Conservation (phyloP, 2,797 vertebrate genomes). For the Ciconia nigra region DNA sequence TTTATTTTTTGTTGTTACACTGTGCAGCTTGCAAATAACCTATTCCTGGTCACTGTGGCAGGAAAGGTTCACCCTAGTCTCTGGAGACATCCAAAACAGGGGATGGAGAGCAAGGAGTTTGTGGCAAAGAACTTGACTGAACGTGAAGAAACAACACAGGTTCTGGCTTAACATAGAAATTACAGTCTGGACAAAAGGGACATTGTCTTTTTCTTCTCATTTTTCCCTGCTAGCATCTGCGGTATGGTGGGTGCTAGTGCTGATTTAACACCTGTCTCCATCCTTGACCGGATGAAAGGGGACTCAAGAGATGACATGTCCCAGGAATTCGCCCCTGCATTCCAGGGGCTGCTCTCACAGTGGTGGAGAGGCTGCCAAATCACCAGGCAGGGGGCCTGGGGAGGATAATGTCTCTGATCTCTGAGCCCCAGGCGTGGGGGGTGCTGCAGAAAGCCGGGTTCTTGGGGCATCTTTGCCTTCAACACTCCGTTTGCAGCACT, state of each 20-base stretch:
- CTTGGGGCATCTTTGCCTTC: neutral
- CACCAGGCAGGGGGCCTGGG: neutral
- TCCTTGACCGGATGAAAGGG: neutral
- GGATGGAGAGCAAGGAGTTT: neutral
- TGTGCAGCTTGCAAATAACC: neutral
- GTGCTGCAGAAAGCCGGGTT: neutral
- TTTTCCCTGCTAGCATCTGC: neutral
- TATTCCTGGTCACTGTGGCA: neutral
- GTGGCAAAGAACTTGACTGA: neutral
- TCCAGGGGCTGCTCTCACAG: neutral
- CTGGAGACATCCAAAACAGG: neutral
- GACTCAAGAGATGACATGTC: conserved; percentile 41
- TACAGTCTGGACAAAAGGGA: neutral
- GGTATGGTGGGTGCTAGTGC: neutral
- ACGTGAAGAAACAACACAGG: neutral
- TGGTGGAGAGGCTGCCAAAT: neutral
- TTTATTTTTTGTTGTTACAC: neutral
- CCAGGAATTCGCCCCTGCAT: neutral
- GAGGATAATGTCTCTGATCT: neutral
- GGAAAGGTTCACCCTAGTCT: neutral
- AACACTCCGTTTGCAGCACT: neutral
- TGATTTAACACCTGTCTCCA: conserved; percentile 23
- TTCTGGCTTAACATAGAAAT: neutral
- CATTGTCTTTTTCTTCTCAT: neutral
- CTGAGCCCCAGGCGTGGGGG: neutral